phyloP scores from a whole-genome alignment of 2,113 vertebrate genomes.

The Tautogolabrus adspersus region DNA sequence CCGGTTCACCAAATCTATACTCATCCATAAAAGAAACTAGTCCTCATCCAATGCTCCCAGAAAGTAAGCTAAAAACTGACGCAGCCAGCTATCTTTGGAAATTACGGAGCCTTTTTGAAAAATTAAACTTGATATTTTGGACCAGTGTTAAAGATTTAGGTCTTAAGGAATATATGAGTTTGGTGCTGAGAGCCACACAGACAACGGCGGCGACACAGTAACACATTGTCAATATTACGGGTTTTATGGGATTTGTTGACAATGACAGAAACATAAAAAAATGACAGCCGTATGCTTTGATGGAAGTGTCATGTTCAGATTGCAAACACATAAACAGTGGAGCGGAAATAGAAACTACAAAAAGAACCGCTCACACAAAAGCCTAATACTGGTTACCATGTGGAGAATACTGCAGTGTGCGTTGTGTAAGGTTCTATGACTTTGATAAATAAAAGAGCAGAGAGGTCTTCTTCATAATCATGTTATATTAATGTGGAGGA shows the following conservation, averaged over 20 bases:
- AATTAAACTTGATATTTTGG: background rate
- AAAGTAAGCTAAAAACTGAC: background rate
- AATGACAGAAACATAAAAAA: slow-evolving; percentile 13
- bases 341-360: background rate
- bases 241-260: slow-evolving; percentile 16
- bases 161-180: slow-evolving; percentile 6
- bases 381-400: background rate
- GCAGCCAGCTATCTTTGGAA: background rate
- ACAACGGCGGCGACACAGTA: background rate
- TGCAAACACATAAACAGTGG: background rate
- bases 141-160: background rate
- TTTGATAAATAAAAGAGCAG: slow-evolving; percentile 67
- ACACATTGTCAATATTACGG: slow-evolving; percentile 3
- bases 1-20: background rate
- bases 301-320: slow-evolving; percentile 13
- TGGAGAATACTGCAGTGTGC: slow-evolving; percentile 9
- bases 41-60: background rate
- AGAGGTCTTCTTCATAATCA: slow-evolving; percentile 40
- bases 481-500: slow-evolving; percentile 55
- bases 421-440: slow-evolving; percentile 23
- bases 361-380: slow-evolving; percentile 6
- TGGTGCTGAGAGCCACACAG: background rate
- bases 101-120: background rate
- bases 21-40: background rate
- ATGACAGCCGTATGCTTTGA: slow-evolving; percentile 2